phyloP scores from a whole-genome alignment of 2,113 vertebrate species.

The Myiozetetes cayanensis region DNA sequence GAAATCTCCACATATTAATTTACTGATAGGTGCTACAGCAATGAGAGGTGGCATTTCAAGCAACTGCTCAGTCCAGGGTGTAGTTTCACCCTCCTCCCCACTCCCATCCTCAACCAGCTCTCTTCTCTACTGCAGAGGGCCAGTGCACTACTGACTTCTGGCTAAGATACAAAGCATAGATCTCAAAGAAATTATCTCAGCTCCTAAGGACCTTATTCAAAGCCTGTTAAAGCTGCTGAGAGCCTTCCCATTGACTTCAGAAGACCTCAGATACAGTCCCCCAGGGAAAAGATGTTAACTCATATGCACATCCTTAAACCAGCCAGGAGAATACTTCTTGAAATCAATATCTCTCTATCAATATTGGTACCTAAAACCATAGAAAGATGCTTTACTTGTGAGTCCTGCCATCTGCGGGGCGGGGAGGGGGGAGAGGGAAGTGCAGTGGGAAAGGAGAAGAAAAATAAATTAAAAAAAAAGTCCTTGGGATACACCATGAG shows the following conservation, averaged over 20 bases:
- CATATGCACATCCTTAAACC: background rate
- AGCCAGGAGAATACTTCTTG: background rate
- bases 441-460: rapidly evolving
- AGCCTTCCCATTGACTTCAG: constrained; percentile 44
- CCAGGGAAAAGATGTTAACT: constrained; percentile 25
- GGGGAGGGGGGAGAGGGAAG: background rate
- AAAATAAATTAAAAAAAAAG: background rate
- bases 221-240: constrained; percentile 42
- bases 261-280: constrained; percentile 24
- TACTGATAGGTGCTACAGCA: background rate
- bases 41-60: background rate
- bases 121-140: background rate
- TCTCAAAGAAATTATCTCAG: constrained; percentile 15
- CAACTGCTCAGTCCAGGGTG: background rate
- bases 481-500: background rate
- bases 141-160: background rate
- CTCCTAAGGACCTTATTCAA: background rate
- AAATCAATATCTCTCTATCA: constrained; percentile 37
- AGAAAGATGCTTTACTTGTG: background rate
- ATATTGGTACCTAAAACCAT: constrained; percentile 25
- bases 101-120: background rate
- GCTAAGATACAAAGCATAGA: background rate
- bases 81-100: background rate
- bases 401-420: background rate
- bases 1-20: background rate